Conservation (phyloP, 37 sponge, comb jelly and placozoan species). For the Axinella damicornis region DNA sequence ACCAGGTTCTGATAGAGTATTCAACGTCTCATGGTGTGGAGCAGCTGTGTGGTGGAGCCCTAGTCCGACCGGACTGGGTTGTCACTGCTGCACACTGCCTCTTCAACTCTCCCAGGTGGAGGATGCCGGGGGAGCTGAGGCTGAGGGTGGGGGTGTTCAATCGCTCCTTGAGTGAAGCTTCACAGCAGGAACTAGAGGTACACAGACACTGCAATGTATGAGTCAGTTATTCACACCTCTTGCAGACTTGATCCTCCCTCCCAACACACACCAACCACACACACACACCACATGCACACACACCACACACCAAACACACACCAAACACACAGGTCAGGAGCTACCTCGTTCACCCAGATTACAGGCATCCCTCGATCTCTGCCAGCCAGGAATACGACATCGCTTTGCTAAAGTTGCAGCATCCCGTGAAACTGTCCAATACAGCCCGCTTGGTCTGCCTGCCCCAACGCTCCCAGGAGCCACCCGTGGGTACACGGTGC, state of each 20-base stretch:
- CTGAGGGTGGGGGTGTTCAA: conserved; percentile 60
- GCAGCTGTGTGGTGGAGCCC: conserved; percentile 47
- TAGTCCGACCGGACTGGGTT: conserved; percentile 52
- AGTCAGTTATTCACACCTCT: too few species aligned
- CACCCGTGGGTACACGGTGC: conserved; percentile 36
- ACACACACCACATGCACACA: not conserved
- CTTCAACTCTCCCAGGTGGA: not conserved
- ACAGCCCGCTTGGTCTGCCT: conserved; percentile 32
- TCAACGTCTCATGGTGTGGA: not conserved
- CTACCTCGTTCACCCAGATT: conserved; percentile 12
- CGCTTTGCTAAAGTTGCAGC: conserved; percentile 36
- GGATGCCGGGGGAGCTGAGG: not conserved
- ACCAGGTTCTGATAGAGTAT: conserved; percentile 40
- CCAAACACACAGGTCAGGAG: not conserved
- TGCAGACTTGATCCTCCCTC: too few species aligned
- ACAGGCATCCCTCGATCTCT: not conserved
- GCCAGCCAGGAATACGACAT: conserved; percentile 24
- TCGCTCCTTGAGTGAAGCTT: conserved; percentile 1
- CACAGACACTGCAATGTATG: not conserved
- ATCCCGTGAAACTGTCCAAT: conserved; percentile 16
- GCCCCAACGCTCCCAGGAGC: conserved; percentile 9
- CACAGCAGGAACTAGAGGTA: conserved; percentile 8
- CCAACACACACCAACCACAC: too few species aligned
- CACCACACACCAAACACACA: not conserved
- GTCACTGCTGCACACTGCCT: conserved; percentile 72